Conservation (phyloP, 2,888 invertebrate genomes). For the Saturnia pavonia region DNA sequence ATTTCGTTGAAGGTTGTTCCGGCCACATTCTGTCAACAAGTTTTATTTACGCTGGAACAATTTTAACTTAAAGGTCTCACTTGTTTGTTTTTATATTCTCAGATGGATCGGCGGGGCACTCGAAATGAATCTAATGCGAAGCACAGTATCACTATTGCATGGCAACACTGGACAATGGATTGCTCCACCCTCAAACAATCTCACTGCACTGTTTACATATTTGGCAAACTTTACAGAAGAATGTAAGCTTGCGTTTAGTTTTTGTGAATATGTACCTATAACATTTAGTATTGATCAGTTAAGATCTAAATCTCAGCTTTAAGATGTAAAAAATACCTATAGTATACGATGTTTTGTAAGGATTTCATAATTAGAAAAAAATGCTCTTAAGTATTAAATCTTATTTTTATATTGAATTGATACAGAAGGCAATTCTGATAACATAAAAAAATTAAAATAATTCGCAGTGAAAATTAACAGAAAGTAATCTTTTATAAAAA, state of each 20-base stretch:
- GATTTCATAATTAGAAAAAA: no score
- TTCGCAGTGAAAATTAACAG: no score
- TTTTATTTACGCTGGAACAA: not conserved
- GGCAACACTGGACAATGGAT: slow-evolving; percentile 84
- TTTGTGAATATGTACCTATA: not conserved
- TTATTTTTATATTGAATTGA: no score
- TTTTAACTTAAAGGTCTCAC: not conserved
- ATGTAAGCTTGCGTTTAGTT: slow-evolving; percentile 40
- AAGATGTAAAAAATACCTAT: not conserved
- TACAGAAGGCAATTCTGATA: no score
- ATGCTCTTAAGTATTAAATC: no score
- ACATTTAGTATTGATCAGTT: not conserved
- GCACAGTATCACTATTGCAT: slow-evolving; percentile 83
- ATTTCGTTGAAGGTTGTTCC: no score
- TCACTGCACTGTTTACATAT: slow-evolving; percentile 66
- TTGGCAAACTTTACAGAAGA: slow-evolving; percentile 65
- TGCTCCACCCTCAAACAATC: slow-evolving; percentile 80
- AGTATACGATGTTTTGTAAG: no score
- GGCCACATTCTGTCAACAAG: no score
- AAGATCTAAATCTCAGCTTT: not conserved
- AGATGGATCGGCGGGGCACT: slow-evolving; percentile 82
- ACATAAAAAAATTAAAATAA: no score
- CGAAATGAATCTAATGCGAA: slow-evolving; percentile 81
- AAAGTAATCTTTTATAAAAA: no score
- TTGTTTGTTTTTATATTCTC: slow-evolving; percentile 29